phyloP scores from a whole-genome alignment of 1,140 invertebrate genomes.

The Bombus cullumanus region DNA sequence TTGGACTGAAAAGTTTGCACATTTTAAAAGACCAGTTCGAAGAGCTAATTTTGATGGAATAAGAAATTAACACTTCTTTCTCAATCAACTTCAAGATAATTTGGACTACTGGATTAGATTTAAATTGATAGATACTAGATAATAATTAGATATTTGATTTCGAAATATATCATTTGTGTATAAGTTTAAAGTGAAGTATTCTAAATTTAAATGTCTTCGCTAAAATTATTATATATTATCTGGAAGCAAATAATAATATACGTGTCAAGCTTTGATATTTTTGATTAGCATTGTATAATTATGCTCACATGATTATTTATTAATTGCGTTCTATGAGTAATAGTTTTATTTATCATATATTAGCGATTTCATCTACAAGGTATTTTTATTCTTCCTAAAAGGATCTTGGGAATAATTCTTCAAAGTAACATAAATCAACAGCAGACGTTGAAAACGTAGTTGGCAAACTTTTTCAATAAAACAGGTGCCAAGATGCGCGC shows the following conservation, averaged over 20 bases:
- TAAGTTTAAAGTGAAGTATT: too few species aligned
- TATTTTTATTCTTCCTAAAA: not conserved
- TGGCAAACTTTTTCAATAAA: slow-evolving; percentile 54
- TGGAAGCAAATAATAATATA: not conserved
- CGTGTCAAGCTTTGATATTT: not conserved
- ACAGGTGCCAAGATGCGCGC: slow-evolving; percentile 16
- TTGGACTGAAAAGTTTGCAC: not conserved
- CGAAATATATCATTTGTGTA: too few species aligned
- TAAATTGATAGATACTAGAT: too few species aligned
- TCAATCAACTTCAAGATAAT: not conserved
- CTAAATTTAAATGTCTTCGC: too few species aligned
- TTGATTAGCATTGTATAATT: not conserved
- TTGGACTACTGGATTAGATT: not conserved
- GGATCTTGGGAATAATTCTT: too few species aligned
- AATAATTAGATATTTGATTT: not conserved
- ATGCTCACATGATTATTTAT: not conserved
- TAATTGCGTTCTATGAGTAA: not conserved
- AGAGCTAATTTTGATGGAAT: not conserved
- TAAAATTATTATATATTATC: not conserved
- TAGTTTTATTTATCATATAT: not conserved
- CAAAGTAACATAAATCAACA: not conserved
- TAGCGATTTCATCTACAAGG: not conserved
- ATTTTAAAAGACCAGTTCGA: not conserved
- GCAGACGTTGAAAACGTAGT: not conserved
- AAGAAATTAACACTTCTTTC: not conserved